Evolutionary conservation across 2,888 invertebrate genomes (phyloP).

Genomic region (Meteorus colon): DNA sequence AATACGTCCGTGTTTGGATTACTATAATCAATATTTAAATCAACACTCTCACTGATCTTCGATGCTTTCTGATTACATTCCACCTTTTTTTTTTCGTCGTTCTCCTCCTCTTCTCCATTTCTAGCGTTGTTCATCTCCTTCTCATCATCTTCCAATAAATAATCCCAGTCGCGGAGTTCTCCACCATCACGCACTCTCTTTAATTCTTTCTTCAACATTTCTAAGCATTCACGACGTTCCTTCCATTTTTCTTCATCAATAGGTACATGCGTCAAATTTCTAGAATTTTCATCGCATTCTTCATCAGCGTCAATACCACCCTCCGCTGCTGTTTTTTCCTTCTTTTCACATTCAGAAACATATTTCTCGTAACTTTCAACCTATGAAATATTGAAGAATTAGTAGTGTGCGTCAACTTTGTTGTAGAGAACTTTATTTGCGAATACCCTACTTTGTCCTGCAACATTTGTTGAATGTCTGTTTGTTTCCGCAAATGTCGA

Average conservation of each 20-base stretch:
- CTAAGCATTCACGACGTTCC: slow-evolving; percentile 67
- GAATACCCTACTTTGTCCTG: slow-evolving; percentile 74
- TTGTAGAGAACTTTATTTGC: slow-evolving; percentile 37
- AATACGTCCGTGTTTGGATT: neutral
- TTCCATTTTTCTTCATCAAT: slow-evolving; percentile 62
- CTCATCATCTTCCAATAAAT: slow-evolving; percentile 66
- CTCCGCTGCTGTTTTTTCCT: slow-evolving; percentile 56
- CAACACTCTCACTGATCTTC: neutral
- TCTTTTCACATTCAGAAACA: slow-evolving; percentile 65
- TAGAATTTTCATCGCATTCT: slow-evolving; percentile 42
- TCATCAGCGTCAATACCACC: slow-evolving; percentile 37
- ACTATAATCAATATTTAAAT: neutral
- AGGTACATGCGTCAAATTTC: slow-evolving; percentile 44
- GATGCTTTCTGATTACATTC: neutral
- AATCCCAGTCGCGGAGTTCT: slow-evolving; percentile 65
- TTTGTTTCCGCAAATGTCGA: slow-evolving; percentile 76
- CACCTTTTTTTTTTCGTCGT: slow-evolving; percentile 17
- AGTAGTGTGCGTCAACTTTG: slow-evolving; percentile 6
- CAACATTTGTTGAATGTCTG: slow-evolving; percentile 75
- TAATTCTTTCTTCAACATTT: slow-evolving; percentile 68
- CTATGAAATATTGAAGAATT: slow-evolving; percentile 49
- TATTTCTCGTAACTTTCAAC: slow-evolving; percentile 67
- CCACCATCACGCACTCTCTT: slow-evolving; percentile 65
- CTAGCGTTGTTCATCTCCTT: slow-evolving; percentile 72
- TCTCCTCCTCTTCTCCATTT: slow-evolving; percentile 32